These are phyloP conservation scores for Oncopodura yosiiana DNA, from an alignment of 1,140 invertebrate genomes.

Conservation along the genomic window DNA sequence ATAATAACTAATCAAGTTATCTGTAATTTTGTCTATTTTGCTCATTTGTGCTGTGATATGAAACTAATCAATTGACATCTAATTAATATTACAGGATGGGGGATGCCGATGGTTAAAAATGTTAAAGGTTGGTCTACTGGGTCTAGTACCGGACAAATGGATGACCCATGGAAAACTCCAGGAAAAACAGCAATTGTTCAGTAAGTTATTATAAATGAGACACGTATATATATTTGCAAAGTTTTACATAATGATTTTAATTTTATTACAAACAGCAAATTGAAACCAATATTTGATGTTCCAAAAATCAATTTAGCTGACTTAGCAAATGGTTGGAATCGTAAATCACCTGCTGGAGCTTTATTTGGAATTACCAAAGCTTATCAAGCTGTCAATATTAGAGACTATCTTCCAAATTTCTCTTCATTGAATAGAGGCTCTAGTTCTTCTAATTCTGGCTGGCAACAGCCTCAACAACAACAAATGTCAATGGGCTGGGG, in stretches of 20 bases:
- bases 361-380: not conserved
- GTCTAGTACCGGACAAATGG: not conserved
- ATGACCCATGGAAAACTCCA: not conserved
- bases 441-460: not conserved
- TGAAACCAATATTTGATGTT: slow-evolving; percentile 18
- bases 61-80: not conserved
- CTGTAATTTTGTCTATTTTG: too few species aligned
- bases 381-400: too few species aligned
- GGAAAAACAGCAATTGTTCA: not conserved
- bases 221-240: not conserved
- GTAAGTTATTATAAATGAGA: not conserved
- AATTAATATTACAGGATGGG: not conserved
- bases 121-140: not conserved
- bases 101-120: not conserved
- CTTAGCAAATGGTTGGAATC: not conserved
- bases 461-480: not conserved
- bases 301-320: slow-evolving; percentile 3
- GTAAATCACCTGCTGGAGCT: not conserved
- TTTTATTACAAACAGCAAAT: slow-evolving; percentile 9
- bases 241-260: not conserved
- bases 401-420: not conserved
- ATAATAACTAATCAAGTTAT: too few species aligned
- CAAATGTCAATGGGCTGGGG: not conserved
- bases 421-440: not conserved
- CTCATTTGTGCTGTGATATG: not conserved